Percentiles rank a stretch among this genome's conserved stretches.
phyloP scores from a whole-genome alignment of 2,113 vertebrate species.

The Tychaedon coryphoeus region DNA sequence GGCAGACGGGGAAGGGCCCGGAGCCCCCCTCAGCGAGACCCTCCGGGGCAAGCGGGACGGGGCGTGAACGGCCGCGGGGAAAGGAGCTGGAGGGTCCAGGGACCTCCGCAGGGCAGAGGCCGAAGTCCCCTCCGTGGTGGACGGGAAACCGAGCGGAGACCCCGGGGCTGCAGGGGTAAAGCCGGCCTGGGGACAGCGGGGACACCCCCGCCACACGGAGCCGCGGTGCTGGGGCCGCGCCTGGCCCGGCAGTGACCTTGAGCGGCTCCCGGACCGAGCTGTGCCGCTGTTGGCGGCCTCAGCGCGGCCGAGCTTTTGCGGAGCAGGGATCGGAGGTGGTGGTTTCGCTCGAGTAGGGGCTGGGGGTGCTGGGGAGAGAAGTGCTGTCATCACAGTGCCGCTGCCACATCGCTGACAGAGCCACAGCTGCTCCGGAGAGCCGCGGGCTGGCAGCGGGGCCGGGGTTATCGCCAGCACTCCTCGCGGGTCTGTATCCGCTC shows the following conservation, averaged over 20 bases:
- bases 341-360: too few species aligned
- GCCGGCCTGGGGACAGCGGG: background rate
- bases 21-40: background rate
- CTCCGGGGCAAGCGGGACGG: background rate
- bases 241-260: slow-evolving; percentile 10
- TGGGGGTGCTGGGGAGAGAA: background rate
- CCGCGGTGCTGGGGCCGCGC: background rate
- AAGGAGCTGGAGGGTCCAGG: background rate
- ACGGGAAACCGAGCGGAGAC: background rate
- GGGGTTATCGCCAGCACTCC: background rate
- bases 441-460: background rate
- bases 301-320: background rate
- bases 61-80: background rate
- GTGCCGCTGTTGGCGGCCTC: fast-evolving
- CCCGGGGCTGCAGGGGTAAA: background rate
- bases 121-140: too few species aligned
- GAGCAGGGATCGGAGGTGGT: background rate
- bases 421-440: background rate
- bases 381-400: background rate
- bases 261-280: background rate
- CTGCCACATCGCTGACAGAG: background rate
- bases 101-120: background rate
- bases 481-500: fast-evolving
- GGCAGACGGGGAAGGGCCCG: background rate
- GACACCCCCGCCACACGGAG: fast-evolving